Evolutionary conservation across 2,888 invertebrate genomes (phyloP), one percentile per base, ranked within the genome.

Genomic region (Lithophane ornitopus): DNA sequence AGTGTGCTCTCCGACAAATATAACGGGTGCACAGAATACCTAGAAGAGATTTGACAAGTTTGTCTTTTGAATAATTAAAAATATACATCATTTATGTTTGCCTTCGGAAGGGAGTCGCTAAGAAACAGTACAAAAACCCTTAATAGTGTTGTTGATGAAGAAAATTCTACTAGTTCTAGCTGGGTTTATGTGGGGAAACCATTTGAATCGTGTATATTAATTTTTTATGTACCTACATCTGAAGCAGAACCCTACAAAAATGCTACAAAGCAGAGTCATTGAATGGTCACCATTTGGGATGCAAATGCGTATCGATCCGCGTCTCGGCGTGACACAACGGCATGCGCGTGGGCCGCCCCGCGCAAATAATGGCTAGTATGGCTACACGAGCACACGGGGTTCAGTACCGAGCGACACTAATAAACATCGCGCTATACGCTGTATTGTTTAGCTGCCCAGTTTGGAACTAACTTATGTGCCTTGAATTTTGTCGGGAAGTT

Each of bases 271-370:
- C 52, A 49, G 34, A 54, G 44, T 63, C 52, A 67, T 54, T 67
- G 84, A 86, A 81, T 91, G 90, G 91, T 89, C 86, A 89, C 89
- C 84, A 81, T 77, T 84, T 77, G 75, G 76, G 86, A 91, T 90
- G 90, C 89, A 90, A 91, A 90, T 91, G 88, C 84, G 84, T 81
- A 80, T 81, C 81, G 85, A 84, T 85, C 78, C 76, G 80, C 81
- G 87, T 85, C 49, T 79, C 71, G 63, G 66, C 63, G 65, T 76
- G 79, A 74, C 71, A 78, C 61, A 59, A 46, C 73, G 65, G 75
- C 81, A 74, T 76, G 80, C 81, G 81, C 76, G 81, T 74, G 77
- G 81, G 76, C 74, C 77, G 80, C 62, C n/a, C 58, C 66, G 49
- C 46, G 26, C 75, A 75, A 59, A 22, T 74, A 82, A 70, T 77